Conservation (phyloP, 2,888 invertebrate species). For the Drosophila mimetica region DNA sequence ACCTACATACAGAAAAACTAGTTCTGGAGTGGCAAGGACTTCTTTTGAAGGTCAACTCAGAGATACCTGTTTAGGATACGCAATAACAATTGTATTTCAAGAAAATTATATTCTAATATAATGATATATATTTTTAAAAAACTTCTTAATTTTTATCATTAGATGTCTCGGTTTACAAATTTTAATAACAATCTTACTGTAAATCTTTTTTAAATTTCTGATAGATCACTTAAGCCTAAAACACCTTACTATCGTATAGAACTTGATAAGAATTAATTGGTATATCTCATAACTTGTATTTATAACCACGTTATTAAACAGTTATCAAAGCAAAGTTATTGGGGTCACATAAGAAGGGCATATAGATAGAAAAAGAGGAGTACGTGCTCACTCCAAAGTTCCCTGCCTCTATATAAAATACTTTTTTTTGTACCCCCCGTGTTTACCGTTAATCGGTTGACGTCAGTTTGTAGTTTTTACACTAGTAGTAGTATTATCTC, state of each 20-base stretch:
- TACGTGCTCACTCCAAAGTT: slow-evolving; percentile 10
- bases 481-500: slow-evolving; percentile 21
- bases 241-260: too few species aligned
- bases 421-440: background rate
- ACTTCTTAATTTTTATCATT: too few species aligned
- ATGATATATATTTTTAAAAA: too few species aligned
- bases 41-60: slow-evolving; percentile 29
- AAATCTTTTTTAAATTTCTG: too few species aligned
- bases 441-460: slow-evolving; percentile 12
- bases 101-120: background rate
- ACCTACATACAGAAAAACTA: slow-evolving; percentile 8
- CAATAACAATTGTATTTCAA: too few species aligned
- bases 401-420: background rate
- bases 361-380: background rate
- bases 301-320: background rate
- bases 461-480: slow-evolving; percentile 30
- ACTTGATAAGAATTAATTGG: background rate
- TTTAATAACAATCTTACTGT: too few species aligned
- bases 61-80: background rate
- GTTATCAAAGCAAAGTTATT: background rate
- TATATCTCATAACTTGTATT: background rate
- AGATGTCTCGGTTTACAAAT: too few species aligned
- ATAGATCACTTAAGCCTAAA: too few species aligned
- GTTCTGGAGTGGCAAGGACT: slow-evolving; percentile 31
- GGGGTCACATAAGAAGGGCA: slow-evolving; percentile 29